phyloP scores from a whole-genome alignment of 2,113 vertebrate species.

The Amblyornis subalaris region DNA sequence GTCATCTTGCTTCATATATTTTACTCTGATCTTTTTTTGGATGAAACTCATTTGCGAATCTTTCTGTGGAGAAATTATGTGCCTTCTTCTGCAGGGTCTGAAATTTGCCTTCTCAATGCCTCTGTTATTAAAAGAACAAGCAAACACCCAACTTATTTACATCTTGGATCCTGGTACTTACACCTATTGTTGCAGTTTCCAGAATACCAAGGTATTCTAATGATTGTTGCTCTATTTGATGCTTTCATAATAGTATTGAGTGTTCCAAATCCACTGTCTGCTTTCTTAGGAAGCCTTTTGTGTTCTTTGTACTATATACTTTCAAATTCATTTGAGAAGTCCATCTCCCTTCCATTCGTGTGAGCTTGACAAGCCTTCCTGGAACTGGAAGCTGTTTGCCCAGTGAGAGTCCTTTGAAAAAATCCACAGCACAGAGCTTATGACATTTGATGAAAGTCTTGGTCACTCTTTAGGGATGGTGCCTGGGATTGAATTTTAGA shows the following conservation, averaged over 20 bases:
- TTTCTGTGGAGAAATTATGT: conserved; percentile 48
- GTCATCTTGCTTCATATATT: conserved; percentile 59
- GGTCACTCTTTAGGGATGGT: neutral
- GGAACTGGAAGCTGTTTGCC: neutral
- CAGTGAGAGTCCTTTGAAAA: neutral
- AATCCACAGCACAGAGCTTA: neutral
- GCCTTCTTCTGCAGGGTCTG: conserved; percentile 33
- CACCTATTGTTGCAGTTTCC: conserved; percentile 17
- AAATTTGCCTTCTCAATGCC: conserved; percentile 53
- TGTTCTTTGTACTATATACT: neutral
- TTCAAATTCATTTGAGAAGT: neutral
- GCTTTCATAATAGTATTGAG: neutral
- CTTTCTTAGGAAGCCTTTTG: conserved; percentile 26
- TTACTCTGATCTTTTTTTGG: conserved; percentile 54
- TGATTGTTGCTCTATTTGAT: conserved; percentile 33
- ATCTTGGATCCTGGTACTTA: conserved; percentile 36
- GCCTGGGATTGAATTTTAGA: neutral
- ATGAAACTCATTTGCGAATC: conserved; percentile 63
- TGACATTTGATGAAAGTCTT: neutral
- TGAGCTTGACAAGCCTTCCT: neutral
- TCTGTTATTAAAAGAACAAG: conserved; percentile 56
- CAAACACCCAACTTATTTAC: conserved; percentile 19
- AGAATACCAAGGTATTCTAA: conserved; percentile 27
- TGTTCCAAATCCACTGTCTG: neutral
- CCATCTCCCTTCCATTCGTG: neutral